Evolutionary conservation across 2,888 invertebrate genomes (phyloP).

Genomic region (Parasteatoda lunata): DNA sequence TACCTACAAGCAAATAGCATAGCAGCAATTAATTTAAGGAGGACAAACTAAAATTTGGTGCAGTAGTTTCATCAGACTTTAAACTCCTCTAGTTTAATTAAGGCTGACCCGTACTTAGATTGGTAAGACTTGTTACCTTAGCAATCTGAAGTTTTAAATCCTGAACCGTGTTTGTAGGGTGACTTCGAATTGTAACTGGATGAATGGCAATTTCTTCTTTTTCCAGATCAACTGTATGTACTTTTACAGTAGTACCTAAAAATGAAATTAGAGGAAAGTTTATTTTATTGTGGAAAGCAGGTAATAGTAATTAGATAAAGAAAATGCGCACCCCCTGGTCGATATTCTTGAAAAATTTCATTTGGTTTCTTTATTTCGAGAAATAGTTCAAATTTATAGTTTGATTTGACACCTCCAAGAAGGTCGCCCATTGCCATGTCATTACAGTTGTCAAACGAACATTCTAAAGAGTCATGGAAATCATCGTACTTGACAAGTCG

Average conservation of each 20-base stretch:
- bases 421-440: constrained; percentile 76
- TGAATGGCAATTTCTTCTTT: constrained; percentile 80
- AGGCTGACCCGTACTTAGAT: no score
- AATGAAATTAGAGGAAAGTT: background rate
- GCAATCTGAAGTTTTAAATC: constrained; percentile 79
- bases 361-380: constrained; percentile 81
- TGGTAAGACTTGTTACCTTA: constrained; percentile 70
- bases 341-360: constrained; percentile 80
- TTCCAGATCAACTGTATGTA: constrained; percentile 80
- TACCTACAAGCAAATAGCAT: no score
- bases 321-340: constrained; percentile 77
- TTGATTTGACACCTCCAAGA: constrained; percentile 76
- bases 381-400: constrained; percentile 79
- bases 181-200: constrained; percentile 78
- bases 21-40: no score
- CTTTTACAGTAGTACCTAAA: constrained; percentile 78
- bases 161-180: constrained; percentile 78
- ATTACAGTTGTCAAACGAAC: constrained; percentile 80
- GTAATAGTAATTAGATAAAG: background rate
- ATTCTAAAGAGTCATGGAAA: constrained; percentile 80
- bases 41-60: no score
- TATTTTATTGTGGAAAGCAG: background rate
- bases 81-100: no score
- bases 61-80: no score
- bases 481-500: constrained; percentile 83